Evolutionary conservation across 2,888 invertebrate genomes (phyloP), one percentile per base, ranked within the genome.

Genomic region (Dicyrtomina minuta): DNA sequence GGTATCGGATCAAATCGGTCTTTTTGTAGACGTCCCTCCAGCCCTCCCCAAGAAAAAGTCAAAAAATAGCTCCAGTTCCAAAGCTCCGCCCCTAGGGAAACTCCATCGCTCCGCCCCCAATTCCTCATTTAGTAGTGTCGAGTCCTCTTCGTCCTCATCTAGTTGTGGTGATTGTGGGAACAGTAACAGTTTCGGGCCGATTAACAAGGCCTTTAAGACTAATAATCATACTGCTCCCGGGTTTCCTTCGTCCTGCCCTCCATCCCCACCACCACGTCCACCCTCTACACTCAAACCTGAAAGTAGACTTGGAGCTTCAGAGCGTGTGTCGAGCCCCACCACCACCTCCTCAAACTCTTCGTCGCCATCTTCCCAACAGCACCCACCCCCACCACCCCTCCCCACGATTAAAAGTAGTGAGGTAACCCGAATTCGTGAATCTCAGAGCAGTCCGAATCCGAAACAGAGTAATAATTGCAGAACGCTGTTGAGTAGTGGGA

Each of bases 251-350:
- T 70, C 69, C 12, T 71, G 74, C 17, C 77, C 78, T 10, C 78
- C 78, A 60, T 77, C 77, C 49, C 78, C 78, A 22, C 78, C 78
- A 17, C 78, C 78, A 13, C 33, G 78, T 51, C 78, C 78, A 6
- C 66, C 73, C n/a, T 75, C 75, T 10, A 76, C 74, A 6, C 72
- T 78, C 1, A 74, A 73, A 60, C 73, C 76, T 1, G 73, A 75
- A 39, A 77, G 75, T 70, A 71, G 74, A 60, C 71, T 73, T 15
- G 24, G 49, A 41, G 20, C 66, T 13, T 3, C 62, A n/a, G n/a
- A n/a, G n/a, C n/a, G n/a, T 15, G 22, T 22, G n/a, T 17, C 39
- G 13, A 61, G 12, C 4, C n/a, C 39, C 6, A 41, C 10, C 2
- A 13, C 17, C 12, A 20, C 24, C 13, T 15, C 17, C 26, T 6